A percentile compares a stretch with the other conserved stretches of the same genome.
phyloP scores from a whole-genome alignment of 1,140 invertebrate genomes.

The Helicorthomorpha holstii region DNA sequence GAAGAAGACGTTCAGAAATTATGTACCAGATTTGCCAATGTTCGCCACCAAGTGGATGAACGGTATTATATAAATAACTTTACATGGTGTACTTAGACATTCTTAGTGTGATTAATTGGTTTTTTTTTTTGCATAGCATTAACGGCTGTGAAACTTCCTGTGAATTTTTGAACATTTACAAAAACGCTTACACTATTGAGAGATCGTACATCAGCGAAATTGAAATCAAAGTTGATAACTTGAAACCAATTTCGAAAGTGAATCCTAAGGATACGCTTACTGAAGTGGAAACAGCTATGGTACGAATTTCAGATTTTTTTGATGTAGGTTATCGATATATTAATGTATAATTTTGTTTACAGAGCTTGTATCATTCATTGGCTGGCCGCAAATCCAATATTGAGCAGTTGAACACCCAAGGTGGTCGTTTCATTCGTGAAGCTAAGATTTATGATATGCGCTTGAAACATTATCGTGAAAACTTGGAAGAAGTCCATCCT shows the following conservation, averaged over 20 bases:
- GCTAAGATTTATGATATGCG: constrained; percentile 84
- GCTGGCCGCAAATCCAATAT: constrained; percentile 79
- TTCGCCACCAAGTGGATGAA: constrained; percentile 77
- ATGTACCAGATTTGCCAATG: constrained; percentile 73
- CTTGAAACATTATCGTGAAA: constrained; percentile 73
- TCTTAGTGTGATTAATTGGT: not conserved
- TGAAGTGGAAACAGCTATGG: constrained; percentile 58
- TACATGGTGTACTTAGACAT: not conserved
- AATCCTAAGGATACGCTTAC: constrained; percentile 34
- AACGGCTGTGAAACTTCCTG: constrained; percentile 70
- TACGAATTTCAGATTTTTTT: constrained; percentile 25
- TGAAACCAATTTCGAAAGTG: constrained; percentile 47
- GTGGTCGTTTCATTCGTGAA: constrained; percentile 87
- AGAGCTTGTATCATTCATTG: constrained; percentile 77
- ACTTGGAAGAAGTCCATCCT: constrained; percentile 68
- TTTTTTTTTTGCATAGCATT: constrained; percentile 33
- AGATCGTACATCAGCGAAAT: constrained; percentile 70
- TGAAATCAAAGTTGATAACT: constrained; percentile 49
- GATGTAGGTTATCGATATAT: not conserved
- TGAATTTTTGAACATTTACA: constrained; percentile 67
- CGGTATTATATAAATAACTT: constrained; percentile 41
- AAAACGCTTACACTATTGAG: constrained; percentile 66
- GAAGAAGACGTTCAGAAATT: constrained; percentile 81
- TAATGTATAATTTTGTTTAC: not conserved
- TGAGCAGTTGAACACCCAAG: constrained; percentile 85